Conservation (phyloP, 1,140 invertebrate genomes). For the Drosophila navojoa region DNA sequence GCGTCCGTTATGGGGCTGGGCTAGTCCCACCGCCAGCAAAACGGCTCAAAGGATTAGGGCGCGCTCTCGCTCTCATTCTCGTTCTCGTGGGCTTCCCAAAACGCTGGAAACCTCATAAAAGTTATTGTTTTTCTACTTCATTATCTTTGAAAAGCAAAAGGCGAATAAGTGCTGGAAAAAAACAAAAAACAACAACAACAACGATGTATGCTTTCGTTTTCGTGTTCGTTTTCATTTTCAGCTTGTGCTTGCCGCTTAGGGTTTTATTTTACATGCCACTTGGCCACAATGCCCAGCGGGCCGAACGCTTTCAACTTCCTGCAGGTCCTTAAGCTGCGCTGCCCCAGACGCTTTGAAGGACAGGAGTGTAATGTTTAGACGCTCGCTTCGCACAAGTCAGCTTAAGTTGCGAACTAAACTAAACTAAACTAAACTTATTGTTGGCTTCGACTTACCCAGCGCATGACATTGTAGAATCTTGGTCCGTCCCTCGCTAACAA, state of each 20-base stretch:
- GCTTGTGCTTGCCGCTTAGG: constrained; percentile 67
- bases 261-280: constrained; percentile 73
- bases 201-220: constrained; percentile 35
- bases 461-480: constrained; percentile 96
- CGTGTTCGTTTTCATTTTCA: not conserved
- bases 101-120: constrained; percentile 78
- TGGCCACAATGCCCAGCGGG: constrained; percentile 23
- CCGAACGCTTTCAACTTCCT: not conserved
- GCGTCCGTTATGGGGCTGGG: not conserved
- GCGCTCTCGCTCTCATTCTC: constrained; percentile 5
- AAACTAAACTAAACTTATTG: constrained; percentile 5
- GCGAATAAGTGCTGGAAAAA: not conserved
- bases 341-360: constrained; percentile 65
- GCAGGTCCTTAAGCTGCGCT: not conserved
- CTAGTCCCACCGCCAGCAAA: constrained; percentile 14
- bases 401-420: constrained; percentile 14
- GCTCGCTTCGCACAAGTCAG: not conserved
- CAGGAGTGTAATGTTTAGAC: constrained; percentile 69
- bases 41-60: constrained; percentile 73
- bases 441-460: constrained; percentile 87
- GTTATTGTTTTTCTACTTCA: constrained; percentile 83
- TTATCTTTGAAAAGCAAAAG: constrained; percentile 75
- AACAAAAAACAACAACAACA: not conserved
- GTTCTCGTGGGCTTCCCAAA: constrained; percentile 34
- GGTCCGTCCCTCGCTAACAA: constrained; percentile 92